These are phyloP conservation scores for Platycnemis pennipes DNA, from an alignment of 2,888 invertebrate genomes.

Conservation along the genomic window DNA sequence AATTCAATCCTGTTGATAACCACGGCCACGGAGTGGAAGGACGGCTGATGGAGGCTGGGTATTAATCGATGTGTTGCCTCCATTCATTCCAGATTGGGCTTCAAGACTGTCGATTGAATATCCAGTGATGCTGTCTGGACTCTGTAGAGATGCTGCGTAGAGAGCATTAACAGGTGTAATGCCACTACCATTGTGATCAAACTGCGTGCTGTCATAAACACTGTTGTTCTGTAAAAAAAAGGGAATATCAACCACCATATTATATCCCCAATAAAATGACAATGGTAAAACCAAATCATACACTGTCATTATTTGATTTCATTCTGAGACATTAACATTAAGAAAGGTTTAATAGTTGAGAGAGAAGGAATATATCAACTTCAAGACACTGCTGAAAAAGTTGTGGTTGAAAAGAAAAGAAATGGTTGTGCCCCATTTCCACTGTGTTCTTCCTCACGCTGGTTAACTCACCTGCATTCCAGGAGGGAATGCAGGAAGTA, in stretches of 20 bases:
- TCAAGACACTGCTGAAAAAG: too few species aligned
- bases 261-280: too few species aligned
- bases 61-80: conserved; percentile 29
- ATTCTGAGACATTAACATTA: too few species aligned
- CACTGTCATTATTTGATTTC: too few species aligned
- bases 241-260: neutral
- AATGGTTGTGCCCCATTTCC: too few species aligned
- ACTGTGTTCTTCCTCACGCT: too few species aligned
- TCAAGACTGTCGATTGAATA: conserved; percentile 74
- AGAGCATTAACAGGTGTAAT: conserved; percentile 85
- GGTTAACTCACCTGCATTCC: too few species aligned
- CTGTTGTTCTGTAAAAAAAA: conserved; percentile 84
- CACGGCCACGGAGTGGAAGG: conserved; percentile 54
- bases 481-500: too few species aligned
- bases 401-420: too few species aligned
- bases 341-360: too few species aligned
- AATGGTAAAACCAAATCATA: too few species aligned
- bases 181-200: conserved; percentile 81
- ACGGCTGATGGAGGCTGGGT: conserved; percentile 62
- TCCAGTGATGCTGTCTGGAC: conserved; percentile 86
- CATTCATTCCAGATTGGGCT: conserved; percentile 60
- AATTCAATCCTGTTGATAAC: conserved; percentile 55
- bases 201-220: conserved; percentile 87
- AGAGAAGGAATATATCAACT: too few species aligned
- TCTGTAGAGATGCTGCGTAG: conserved; percentile 86